These are phyloP conservation scores for Palythoa heliodiscus DNA, from an alignment of 92 coral and sea anemone species.

Conservation along the genomic window DNA sequence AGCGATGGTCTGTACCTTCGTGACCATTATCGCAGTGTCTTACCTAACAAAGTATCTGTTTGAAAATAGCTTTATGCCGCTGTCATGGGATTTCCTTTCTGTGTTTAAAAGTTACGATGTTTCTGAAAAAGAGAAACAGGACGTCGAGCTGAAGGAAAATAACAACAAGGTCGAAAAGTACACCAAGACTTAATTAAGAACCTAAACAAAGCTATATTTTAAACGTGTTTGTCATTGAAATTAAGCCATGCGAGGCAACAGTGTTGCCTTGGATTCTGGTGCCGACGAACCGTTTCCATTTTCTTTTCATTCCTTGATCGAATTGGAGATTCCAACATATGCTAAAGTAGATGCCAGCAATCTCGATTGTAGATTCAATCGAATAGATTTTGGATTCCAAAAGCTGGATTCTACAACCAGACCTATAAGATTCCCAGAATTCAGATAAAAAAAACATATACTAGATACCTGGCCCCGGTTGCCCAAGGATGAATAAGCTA, in stretches of 20 bases:
- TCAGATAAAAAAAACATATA: too few species aligned
- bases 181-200: not conserved
- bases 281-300: not conserved
- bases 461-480: too few species aligned
- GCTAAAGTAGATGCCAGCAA: too few species aligned
- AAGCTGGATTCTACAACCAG: not conserved
- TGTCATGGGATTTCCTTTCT: slow-evolving; percentile 43
- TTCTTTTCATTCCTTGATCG: not conserved
- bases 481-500: too few species aligned
- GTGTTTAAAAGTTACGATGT: slow-evolving; percentile 38
- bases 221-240: not conserved
- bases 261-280: not conserved
- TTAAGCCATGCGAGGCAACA: not conserved
- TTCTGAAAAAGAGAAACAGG: not conserved
- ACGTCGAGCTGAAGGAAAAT: not conserved
- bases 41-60: slow-evolving; percentile 28
- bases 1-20: slow-evolving; percentile 43
- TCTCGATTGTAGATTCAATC: too few species aligned
- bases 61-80: slow-evolving; percentile 2
- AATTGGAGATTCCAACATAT: too few species aligned
- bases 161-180: not conserved
- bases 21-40: slow-evolving; percentile 32
- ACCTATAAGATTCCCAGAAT: not conserved
- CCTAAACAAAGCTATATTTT: not conserved
- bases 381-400: too few species aligned